Percentiles rank a stretch among this genome's conserved stretches.
phyloP scores from a whole-genome alignment of 2,888 invertebrate species.

The Drepana falcataria region DNA sequence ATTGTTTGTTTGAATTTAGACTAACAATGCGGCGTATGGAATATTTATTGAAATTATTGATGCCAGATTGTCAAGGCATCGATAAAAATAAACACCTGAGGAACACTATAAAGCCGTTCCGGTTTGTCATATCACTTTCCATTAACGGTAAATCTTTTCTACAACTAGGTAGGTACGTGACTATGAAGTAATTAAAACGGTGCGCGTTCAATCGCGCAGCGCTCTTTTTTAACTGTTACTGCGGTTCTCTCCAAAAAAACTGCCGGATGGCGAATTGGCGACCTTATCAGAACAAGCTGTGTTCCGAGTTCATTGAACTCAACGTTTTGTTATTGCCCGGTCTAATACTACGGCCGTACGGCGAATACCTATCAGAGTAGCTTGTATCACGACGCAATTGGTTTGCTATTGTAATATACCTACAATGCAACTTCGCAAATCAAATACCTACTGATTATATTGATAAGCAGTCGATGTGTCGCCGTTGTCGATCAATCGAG shows the following conservation, averaged over 20 bases:
- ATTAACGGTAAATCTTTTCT: constrained; percentile 66
- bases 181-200: constrained; percentile 76
- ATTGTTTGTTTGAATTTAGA: constrained; percentile 26
- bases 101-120: constrained; percentile 30
- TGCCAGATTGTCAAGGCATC: not conserved
- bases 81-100: not conserved
- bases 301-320: constrained; percentile 44
- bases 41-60: not conserved
- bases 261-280: constrained; percentile 57
- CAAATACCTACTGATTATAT: constrained; percentile 18
- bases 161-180: constrained; percentile 43
- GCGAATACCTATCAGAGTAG: constrained; percentile 16
- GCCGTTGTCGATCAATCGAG: constrained; percentile 12
- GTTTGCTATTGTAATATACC: constrained; percentile 19
- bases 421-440: constrained; percentile 23
- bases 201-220: constrained; percentile 48
- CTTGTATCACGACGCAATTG: constrained; percentile 17
- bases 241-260: constrained; percentile 47
- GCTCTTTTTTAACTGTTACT: constrained; percentile 61
- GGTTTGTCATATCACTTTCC: constrained; percentile 63
- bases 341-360: constrained; percentile 23
- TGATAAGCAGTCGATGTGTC: constrained; percentile 21
- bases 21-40: not conserved
- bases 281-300: constrained; percentile 63
- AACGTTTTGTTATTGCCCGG: constrained; percentile 33